Base-by-base conservation (phyloP, 92 coral and sea anemone genomes). In the Actinostola sp. region DNA sequence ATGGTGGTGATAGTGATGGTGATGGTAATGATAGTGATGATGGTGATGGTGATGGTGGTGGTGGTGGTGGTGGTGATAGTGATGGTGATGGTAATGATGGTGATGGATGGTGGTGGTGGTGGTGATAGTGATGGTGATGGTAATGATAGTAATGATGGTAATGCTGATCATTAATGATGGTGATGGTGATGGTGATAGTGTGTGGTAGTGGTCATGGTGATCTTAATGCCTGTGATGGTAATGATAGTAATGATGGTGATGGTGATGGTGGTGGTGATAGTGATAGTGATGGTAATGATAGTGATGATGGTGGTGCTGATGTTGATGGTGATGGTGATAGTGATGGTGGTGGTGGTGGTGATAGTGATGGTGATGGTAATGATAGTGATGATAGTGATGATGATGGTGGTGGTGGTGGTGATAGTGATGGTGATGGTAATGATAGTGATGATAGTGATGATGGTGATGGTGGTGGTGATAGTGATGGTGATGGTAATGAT, bases 141-240 rank as follows among this genome's bases (percentile, higher is more conserved):
- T 67, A 57, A 67, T 46, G 32, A 32, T 67, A 29, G 24, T 44
- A 35, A 41, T 67, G 73, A 62, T 17, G 25, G 24, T 66, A 35
- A 50, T 45, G 54, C 13, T 61, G 67, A 36, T 30, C 8, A 61
- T 24, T 8, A 5, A n/a, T 38, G 32, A 66, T 68, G 26, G 35
- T 65, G 2, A 66, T 42, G 57, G 28, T 67, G 58, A 67, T 46
- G 61, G 0, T 46, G 41, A 67, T 67, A 33, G 25, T 67, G 57
- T 35, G n/a, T n/a, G n/a, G n/a, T n/a, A n/a, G n/a, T n/a, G n/a
- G n/a, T n/a, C 19, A 2, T 24, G 20, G 29, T 39, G 67, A n/a
- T 2, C 5, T 3, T 67, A 57, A 67, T 46, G 32, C 15, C 43
- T 28, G 24, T 44, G 59, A 41, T 67, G 73, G 35, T 17, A 21